Base-by-base conservation (phyloP, 2,113 vertebrate genomes). In the Actinemys pallida region DNA sequence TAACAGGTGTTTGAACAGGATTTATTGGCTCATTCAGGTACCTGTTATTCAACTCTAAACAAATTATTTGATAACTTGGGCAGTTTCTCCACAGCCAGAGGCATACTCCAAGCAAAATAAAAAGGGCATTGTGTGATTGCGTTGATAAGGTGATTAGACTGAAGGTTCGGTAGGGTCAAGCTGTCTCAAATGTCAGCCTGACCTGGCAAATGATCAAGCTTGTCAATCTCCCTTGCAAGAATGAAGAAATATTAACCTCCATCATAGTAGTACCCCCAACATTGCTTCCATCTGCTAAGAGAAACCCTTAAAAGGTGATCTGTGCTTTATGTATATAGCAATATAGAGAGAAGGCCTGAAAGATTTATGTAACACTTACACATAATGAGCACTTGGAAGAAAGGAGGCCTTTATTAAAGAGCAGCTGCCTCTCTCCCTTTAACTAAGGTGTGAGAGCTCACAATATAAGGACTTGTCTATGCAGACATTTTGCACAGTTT, bases 51-150 rank as follows among this genome's bases (percentile, higher is more conserved):
- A 45, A 57, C 17, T 27, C 53, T 31, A 42, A 83, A 53, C 50
- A 35, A 87, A 24, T 2, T 24, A 90, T 82, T 87, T 86, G 76
- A 14, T 29, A 79, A 62, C 59, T 76, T 5, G 3, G 31, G 76
- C 54, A 93, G 25, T 81, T 93, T 97, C 84, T 85, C 93, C n/a
- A 75, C 29, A 86, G 87, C 59, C 76, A 78, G 59, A 93, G 83
- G 76, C 52, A 87, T 27, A 76, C 29, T 84, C 93, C 54, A 75
- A 96, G 90, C 83, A 90, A 94, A 94, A 86, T 62, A 72, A 45
- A 62, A 22, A 50, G 29, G 90, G 69, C 17, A n/a, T 69, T n/a
- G 6, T 89, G 92, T 90, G 52, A 76, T 95, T 75, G 85, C 39
- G 42, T 81, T 35, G 76, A 87, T 89, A 82, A 93, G 52, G 65